phyloP scores from a whole-genome alignment of 2,888 invertebrate genomes.

The Zeuzera pyrina region DNA sequence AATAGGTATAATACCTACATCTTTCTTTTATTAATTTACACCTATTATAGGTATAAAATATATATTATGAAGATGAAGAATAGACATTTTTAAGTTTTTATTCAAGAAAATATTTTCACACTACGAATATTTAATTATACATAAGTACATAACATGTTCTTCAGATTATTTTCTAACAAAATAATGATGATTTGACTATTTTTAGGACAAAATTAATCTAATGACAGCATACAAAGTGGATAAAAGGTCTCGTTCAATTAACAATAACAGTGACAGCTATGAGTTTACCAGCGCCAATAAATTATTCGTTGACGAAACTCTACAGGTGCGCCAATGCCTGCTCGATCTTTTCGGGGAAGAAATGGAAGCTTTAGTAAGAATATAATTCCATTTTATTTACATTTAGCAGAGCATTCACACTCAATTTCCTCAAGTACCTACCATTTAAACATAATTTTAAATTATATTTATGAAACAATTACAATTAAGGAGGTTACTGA shows the following conservation, averaged over 20 bases:
- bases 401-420: too few relatives aligned
- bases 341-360: constrained; percentile 76
- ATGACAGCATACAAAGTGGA: constrained; percentile 83
- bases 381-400: too few relatives aligned
- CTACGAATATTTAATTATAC: neutral
- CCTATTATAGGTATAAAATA: too few relatives aligned
- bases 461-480: too few relatives aligned
- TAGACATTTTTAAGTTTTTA: too few relatives aligned
- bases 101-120: too few relatives aligned
- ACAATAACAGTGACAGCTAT: constrained; percentile 74
- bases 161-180: neutral
- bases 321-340: constrained; percentile 78
- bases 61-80: too few relatives aligned
- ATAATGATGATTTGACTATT: neutral
- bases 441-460: too few relatives aligned
- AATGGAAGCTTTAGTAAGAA: constrained; percentile 64
- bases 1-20: too few relatives aligned
- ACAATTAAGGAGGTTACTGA: too few relatives aligned
- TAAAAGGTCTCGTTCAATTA: constrained; percentile 67
- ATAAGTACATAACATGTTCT: neutral
- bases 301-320: constrained; percentile 77
- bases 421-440: too few relatives aligned
- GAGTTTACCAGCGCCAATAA: constrained; percentile 85
- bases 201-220: constrained; percentile 78
- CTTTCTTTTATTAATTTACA: too few relatives aligned